These are phyloP conservation scores for Mico argentatus DNA, from an alignment of 2,797 vertebrate genomes.

Conservation along the genomic window DNA sequence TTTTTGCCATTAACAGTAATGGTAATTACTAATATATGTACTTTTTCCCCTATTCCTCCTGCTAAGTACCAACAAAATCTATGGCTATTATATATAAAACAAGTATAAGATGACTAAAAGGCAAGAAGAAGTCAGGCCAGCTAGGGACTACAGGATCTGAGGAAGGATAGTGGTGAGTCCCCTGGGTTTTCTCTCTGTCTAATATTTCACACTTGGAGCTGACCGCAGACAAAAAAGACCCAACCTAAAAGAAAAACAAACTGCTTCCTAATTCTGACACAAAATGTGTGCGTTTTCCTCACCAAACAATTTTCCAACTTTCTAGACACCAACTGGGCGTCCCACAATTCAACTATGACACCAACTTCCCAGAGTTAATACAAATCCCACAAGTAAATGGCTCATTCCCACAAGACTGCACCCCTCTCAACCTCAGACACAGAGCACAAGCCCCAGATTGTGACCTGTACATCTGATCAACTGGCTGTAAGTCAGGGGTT, in stretches of 20 bases:
- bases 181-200: background rate
- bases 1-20: background rate
- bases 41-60: background rate
- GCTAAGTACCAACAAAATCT: background rate
- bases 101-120: background rate
- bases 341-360: background rate
- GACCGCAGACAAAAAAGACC: background rate
- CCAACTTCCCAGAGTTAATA: background rate
- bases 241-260: background rate
- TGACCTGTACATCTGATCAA: background rate
- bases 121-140: background rate
- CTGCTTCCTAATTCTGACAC: background rate
- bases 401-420: background rate
- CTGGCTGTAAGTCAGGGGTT: background rate
- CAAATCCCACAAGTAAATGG: background rate
- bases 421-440: background rate
- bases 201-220: background rate
- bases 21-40: background rate
- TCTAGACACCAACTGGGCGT: background rate
- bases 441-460: background rate
- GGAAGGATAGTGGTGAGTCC: background rate
- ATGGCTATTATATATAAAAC: background rate
- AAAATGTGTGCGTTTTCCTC: background rate
- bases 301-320: background rate
- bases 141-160: background rate